Base-by-base conservation (phyloP, 2,888 invertebrate species). In the Vanessa cardui region DNA sequence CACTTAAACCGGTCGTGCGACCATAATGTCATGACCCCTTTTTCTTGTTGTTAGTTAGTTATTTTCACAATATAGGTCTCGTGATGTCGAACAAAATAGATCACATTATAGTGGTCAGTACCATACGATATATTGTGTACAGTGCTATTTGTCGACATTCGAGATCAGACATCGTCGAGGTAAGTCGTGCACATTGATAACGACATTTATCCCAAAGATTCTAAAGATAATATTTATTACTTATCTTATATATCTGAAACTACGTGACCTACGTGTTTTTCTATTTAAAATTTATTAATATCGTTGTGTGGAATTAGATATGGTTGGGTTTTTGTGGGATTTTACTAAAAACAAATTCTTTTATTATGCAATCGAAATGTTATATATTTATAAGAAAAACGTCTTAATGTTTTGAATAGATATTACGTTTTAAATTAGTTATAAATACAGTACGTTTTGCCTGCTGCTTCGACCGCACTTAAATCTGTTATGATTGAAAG, bases 131-230 rank as follows among this genome's bases (percentile, higher is more conserved):
- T 64, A 71, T 49, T 69, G 67, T 67, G 64, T 61, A 64, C 12
- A 58, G 46, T 63, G 63, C 16, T 20, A 33, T 61, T 18, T 20
- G 45, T 46, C 39, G 31, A 61, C 76, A 76, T 77, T 83, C 80
- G 76, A 72, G 72, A 72, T 62, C 66, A 58, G 78, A 72, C 71
- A 64, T 68, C 74, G 72, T 21, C 52, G 72, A 78, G 84, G 84
- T 84, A 65, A 84, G 84, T 82, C 77, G 82, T 78, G 73, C 76
- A 74, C 76, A 62, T 39, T 31, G 59, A 64, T 64, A 26, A 64
- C 21, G 8, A 59, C 26, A 54, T 20, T 49, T 61, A 16, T 47
- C 16, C 33, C 8, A 7, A 54, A 31, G 16, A 54, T 54, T 31
- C 31, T 31, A 6, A 6, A 26, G 50, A 31, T 31, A 16, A 31